phyloP scores from a whole-genome alignment of 2,888 invertebrate species.

The Dioctria rufipes region DNA sequence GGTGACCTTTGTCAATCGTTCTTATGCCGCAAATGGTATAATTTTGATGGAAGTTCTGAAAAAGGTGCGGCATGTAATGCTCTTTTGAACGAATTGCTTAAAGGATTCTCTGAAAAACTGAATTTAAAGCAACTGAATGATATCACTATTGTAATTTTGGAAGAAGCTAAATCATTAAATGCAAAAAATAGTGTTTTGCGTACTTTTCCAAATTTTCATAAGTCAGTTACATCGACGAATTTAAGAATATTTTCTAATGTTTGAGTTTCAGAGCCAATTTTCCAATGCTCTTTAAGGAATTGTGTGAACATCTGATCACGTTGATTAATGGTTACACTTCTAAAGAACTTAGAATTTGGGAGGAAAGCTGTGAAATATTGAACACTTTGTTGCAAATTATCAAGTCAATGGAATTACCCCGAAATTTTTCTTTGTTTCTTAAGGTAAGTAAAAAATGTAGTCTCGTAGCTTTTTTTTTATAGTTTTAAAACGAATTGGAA shows the following conservation, averaged over 20 bases:
- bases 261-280: conserved; percentile 73
- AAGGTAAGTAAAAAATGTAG: conserved; percentile 68
- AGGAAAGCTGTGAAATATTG: conserved; percentile 75
- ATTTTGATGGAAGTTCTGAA: conserved; percentile 76
- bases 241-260: background rate
- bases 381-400: conserved; percentile 79
- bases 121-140: conserved; percentile 75
- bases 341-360: conserved; percentile 77
- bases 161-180: conserved; percentile 75
- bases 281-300: conserved; percentile 77
- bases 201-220: conserved; percentile 78
- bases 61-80: conserved; percentile 79
- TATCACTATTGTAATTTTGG: conserved; percentile 73
- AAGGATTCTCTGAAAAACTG: conserved; percentile 76
- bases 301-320: conserved; percentile 77
- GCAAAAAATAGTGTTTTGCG: conserved; percentile 75
- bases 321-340: conserved; percentile 72
- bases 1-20: conserved; percentile 73
- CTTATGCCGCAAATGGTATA: conserved; percentile 80
- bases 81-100: conserved; percentile 77
- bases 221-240: conserved; percentile 65
- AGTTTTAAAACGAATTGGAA: too few species aligned
- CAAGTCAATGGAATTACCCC: conserved; percentile 76
- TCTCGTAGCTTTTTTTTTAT: too few species aligned
- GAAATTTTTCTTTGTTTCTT: conserved; percentile 78